Percentiles rank a stretch among this genome's conserved stretches.
phyloP scores from a whole-genome alignment of 2,797 vertebrate genomes.

The Dendrocincla fuliginosa region DNA sequence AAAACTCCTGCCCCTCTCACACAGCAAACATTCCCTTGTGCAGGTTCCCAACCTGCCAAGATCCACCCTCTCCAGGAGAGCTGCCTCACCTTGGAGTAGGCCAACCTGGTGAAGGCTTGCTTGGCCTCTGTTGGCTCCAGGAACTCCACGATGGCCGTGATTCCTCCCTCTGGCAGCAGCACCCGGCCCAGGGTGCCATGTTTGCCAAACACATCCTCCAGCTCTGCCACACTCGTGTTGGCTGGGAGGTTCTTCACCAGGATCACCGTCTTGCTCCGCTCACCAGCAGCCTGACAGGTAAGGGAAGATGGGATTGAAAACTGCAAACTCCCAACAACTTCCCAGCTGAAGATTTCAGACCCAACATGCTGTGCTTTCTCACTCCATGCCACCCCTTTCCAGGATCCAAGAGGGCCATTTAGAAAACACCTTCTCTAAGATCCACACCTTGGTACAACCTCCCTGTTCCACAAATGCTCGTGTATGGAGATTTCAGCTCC shows the following conservation, averaged over 20 bases:
- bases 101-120: constrained; percentile 87
- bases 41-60: neutral
- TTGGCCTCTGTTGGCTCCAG: constrained; percentile 92
- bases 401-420: neutral
- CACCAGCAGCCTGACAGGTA: constrained; percentile 80
- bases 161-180: constrained; percentile 89
- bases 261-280: constrained; percentile 88
- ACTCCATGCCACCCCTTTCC: rapidly evolving
- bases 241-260: constrained; percentile 94
- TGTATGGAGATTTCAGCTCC: neutral
- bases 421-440: neutral
- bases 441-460: neutral
- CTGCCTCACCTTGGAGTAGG: constrained; percentile 89
- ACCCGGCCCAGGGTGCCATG: constrained; percentile 89
- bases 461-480: neutral
- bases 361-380: rapidly evolving
- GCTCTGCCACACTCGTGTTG: constrained; percentile 73
- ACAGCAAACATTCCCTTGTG: neutral
- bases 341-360: neutral
- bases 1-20: neutral
- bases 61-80: neutral
- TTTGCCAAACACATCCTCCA: constrained; percentile 84
- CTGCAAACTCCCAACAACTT: neutral
- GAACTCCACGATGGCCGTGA: constrained; percentile 93
- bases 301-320: rapidly evolving